Percentiles rank a stretch among this genome's conserved stretches.
Conservation (phyloP, 1,140 invertebrate species). For the Venustaconcha ellipsiformis region DNA sequence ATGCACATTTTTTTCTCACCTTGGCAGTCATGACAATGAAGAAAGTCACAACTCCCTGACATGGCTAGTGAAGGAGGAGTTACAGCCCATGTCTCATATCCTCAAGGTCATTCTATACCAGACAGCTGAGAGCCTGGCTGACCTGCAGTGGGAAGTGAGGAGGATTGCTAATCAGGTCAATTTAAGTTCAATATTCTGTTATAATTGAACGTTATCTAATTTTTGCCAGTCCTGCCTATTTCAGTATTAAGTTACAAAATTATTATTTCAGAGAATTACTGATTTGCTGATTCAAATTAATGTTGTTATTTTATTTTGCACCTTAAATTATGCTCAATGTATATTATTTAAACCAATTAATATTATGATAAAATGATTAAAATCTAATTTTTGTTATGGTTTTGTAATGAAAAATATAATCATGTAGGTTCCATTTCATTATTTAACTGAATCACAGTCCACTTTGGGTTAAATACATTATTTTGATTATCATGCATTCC, state of each 20-base stretch:
- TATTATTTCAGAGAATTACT: neutral
- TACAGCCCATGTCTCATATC: slow-evolving; percentile 35
- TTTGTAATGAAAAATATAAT: too few species aligned
- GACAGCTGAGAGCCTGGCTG: slow-evolving; percentile 52
- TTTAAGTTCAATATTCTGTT: slow-evolving; percentile 1
- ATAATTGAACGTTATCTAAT: neutral
- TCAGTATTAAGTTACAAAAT: neutral
- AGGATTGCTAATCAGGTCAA: slow-evolving; percentile 61
- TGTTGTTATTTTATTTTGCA: neutral
- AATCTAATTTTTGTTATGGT: too few species aligned
- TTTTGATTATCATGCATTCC: too few species aligned
- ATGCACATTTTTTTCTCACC: slow-evolving; percentile 1
- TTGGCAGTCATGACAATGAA: neutral
- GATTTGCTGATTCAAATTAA: neutral
- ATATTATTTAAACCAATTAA: neutral
- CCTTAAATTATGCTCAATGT: neutral
- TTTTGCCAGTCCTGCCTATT: neutral
- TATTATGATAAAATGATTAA: too few species aligned
- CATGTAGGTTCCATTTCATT: too few species aligned
- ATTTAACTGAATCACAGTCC: too few species aligned
- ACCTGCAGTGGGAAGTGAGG: slow-evolving; percentile 59
- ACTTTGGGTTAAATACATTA: too few species aligned
- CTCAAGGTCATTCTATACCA: slow-evolving; percentile 50
- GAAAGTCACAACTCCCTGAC: slow-evolving; percentile 2
- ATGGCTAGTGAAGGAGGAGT: slow-evolving; percentile 29